A percentile compares a stretch with the other conserved stretches of the same genome.
Evolutionary conservation across 2,797 vertebrate genomes (phyloP).

Genomic region (Eurystomus glaucurus): DNA sequence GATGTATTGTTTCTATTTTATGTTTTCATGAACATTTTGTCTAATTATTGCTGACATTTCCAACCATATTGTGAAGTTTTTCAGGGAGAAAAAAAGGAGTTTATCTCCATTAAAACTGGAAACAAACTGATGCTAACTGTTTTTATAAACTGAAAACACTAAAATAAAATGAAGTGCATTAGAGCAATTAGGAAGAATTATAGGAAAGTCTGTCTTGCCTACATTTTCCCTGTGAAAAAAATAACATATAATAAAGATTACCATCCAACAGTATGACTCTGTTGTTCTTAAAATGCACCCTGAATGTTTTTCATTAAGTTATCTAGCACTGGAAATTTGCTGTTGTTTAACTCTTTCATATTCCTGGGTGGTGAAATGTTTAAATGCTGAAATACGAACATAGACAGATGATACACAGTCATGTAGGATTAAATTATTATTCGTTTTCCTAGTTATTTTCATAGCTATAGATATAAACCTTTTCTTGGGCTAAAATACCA

Average conservation of each 20-base stretch:
- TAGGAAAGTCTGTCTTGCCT: conserved; percentile 35
- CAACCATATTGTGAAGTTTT: conserved; percentile 66
- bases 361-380: neutral
- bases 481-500: neutral
- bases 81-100: conserved; percentile 39
- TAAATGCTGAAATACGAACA: neutral
- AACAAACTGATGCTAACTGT: conserved; percentile 61
- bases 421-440: neutral
- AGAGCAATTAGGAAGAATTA: conserved; percentile 65
- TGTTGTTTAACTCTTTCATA: conserved; percentile 35
- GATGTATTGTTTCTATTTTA: conserved; percentile 58
- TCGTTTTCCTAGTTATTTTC: neutral
- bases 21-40: conserved; percentile 66
- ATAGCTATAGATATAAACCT: neutral
- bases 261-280: neutral
- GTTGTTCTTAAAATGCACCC: conserved; percentile 21
- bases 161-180: conserved; percentile 75
- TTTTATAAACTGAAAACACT: conserved; percentile 67
- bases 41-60: conserved; percentile 79
- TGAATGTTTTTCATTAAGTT: conserved; percentile 53
- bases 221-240: neutral
- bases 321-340: conserved; percentile 8
- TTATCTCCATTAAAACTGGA: conserved; percentile 70
- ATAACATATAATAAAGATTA: neutral
- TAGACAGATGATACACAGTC: neutral